Base-by-base conservation (phyloP, 2,113 vertebrate species). In the Mastomys coucha region DNA sequence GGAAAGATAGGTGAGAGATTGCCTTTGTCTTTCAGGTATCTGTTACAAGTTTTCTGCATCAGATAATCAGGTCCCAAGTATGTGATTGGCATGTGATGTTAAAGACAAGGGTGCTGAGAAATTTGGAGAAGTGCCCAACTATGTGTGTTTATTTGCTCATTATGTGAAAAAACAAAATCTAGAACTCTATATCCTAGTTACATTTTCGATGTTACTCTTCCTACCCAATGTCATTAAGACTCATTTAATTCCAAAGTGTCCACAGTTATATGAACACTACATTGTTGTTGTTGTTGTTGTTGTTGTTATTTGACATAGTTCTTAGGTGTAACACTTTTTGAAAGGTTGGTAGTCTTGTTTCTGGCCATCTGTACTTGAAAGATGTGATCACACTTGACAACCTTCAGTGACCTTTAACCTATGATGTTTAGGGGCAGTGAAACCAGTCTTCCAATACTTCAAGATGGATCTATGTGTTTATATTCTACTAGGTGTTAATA, bases 21-120 rank as follows among this genome's bases (percentile, higher is more conserved):
- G 93, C 36, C 33, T 96, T 81, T 97, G 69, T 97, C 56, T 97
- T 63, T 91, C 4, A 76, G 76, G n/a, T 65, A 14, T 96, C 95
- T 92, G 39, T 86, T 89, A 80, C 7, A 36, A 45, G 78, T 73
- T 14, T 8, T 82, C 91, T 69, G 77, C 20, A 9, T 96, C 51
- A 14, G 91, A 82, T 84, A 94, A 89, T 80, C 56, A 5, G 39
- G 88, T 84, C 80, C 56, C 36, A 53, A 95, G 65, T 11, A 26
- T 1, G 26, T 39, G 31, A 65, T 51, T 70, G 28, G 56, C 90
- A 45, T 36, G 11, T 87, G 16, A 53, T 65, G 36, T 85, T 89
- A 81, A 53, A 36, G 49, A 77, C 95, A 67, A 63, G 14, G 90
- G 24, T 7, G 3, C 63, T 72, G 17, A 8, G 7, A 45, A 72